Conservation (phyloP, 1,140 invertebrate genomes). For the Zaprionus ghesquierei region DNA sequence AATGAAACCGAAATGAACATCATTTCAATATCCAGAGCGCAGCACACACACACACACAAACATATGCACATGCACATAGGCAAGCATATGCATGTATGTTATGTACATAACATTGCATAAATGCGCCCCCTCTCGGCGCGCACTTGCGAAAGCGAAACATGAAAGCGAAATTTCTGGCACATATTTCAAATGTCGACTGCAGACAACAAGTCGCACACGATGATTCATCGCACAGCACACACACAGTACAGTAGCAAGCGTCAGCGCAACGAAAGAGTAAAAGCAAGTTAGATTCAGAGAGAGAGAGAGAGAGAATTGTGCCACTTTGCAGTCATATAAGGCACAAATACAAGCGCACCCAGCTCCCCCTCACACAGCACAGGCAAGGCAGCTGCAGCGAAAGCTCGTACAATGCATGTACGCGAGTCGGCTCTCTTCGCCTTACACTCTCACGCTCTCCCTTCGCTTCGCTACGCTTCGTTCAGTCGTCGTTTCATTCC, state of each 20-base stretch:
- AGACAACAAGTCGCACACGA: slow-evolving; percentile 67
- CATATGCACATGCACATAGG: not conserved
- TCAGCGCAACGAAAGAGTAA: not conserved
- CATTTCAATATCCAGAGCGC: slow-evolving; percentile 18
- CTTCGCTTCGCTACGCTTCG: slow-evolving; percentile 19
- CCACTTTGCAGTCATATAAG: slow-evolving; percentile 23
- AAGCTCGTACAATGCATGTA: slow-evolving; percentile 14
- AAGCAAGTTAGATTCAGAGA: not conserved
- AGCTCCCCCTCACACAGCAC: not conserved
- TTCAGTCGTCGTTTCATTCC: slow-evolving; percentile 29
- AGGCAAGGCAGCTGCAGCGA: slow-evolving; percentile 22
- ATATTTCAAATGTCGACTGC: slow-evolving; percentile 61
- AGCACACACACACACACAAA: slow-evolving; percentile 10
- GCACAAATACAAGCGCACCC: slow-evolving; percentile 23
- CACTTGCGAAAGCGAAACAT: slow-evolving; percentile 52
- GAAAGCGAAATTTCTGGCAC: slow-evolving; percentile 81
- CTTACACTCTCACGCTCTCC: not conserved
- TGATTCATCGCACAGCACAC: slow-evolving; percentile 52
- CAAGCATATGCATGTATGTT: slow-evolving; percentile 26
- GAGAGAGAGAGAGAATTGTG: not conserved
- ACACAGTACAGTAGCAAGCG: not conserved
- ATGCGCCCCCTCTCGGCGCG: slow-evolving; percentile 1
- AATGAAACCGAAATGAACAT: slow-evolving; percentile 67
- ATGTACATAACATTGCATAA: slow-evolving; percentile 57
- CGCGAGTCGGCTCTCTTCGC: not conserved